These are phyloP conservation scores for Pangasius macronema DNA, from an alignment of 2,797 vertebrate species.

Conservation along the genomic window DNA sequence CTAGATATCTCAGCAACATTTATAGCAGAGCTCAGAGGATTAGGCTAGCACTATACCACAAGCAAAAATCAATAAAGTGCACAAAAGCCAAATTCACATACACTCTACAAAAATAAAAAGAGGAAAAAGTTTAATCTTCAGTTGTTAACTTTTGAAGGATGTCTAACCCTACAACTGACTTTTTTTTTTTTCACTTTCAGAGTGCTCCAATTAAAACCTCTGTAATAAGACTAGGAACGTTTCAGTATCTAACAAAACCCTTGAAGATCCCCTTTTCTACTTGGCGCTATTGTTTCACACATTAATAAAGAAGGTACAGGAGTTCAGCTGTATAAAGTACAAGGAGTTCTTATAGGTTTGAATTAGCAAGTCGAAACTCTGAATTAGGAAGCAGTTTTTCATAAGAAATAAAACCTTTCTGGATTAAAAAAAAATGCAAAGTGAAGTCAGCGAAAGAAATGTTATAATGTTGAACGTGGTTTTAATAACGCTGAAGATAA, in stretches of 20 bases:
- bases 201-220: background rate
- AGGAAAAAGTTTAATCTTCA: background rate
- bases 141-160: background rate
- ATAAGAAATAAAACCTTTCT: background rate
- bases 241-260: background rate
- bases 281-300: background rate
- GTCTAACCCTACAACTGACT: background rate
- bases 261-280: background rate
- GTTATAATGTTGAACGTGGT: background rate
- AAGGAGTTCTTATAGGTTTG: background rate
- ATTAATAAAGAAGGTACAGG: background rate
- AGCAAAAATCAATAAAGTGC: background rate
- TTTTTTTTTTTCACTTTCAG: background rate
- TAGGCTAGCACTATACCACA: background rate
- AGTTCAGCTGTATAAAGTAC: background rate
- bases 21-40: background rate
- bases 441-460: background rate
- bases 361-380: background rate
- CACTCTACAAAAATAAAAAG: background rate
- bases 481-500: conserved; percentile 1
- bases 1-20: background rate
- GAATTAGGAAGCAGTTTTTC: background rate
- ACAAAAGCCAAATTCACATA: background rate
- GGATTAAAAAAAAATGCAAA: background rate
- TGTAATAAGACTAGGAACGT: background rate